Percentiles rank a stretch among this genome's conserved stretches.
These are phyloP conservation scores for Lynx canadensis DNA, from an alignment of 2,113 vertebrate genomes.

Conservation along the genomic window DNA sequence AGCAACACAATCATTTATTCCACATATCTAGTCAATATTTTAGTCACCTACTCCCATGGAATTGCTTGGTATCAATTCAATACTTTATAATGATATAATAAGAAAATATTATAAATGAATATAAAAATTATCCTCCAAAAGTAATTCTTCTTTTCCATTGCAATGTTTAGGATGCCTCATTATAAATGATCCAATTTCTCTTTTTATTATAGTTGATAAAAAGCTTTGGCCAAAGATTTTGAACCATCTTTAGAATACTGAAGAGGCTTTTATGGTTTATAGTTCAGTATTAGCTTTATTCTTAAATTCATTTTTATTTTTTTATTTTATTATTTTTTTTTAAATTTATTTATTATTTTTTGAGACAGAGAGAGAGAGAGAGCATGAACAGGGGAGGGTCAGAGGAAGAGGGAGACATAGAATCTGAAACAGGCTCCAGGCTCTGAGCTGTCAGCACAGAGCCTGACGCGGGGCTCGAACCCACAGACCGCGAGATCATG, in stretches of 20 bases:
- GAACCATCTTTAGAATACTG: neutral
- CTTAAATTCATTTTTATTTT: neutral
- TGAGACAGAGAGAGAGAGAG: no score
- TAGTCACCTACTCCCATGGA: neutral
- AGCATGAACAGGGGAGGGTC: no score
- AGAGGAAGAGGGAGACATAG: no score
- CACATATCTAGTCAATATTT: neutral
- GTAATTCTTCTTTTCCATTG: neutral
- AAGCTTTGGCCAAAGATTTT: neutral
- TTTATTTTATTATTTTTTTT: no score
- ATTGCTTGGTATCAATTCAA: neutral
- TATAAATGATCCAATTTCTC: neutral
- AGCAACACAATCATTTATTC: neutral
- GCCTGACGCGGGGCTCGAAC: no score
- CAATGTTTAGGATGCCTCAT: neutral
- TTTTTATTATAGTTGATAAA: neutral
- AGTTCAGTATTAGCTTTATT: slow-evolving; percentile 4
- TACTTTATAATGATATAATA: neutral
- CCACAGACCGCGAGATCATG: no score
- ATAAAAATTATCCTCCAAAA: neutral
- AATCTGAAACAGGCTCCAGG: no score
- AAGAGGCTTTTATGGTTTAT: neutral
- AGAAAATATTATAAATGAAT: neutral
- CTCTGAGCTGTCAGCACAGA: no score
- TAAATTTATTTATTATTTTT: no score